Evolutionary conservation across 2,113 vertebrate species (phyloP).

Genomic region (Chamaea fasciata): DNA sequence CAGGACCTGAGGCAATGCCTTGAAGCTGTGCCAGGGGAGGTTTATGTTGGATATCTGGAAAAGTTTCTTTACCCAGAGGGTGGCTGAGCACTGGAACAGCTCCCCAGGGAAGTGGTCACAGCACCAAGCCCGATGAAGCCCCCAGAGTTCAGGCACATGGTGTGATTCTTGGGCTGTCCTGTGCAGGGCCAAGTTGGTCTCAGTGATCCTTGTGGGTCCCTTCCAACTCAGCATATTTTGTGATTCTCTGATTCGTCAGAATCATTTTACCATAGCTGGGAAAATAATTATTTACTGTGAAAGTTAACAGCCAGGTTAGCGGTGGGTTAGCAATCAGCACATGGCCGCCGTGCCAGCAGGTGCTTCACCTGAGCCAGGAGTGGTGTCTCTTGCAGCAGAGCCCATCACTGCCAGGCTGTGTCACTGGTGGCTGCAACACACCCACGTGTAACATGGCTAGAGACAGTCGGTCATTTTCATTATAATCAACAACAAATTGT

Average conservation of each 20-base stretch:
- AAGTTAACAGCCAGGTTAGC: not conserved
- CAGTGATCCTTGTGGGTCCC: not conserved
- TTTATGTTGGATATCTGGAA: not conserved
- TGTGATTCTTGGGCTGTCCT: not conserved
- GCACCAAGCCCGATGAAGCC: not conserved
- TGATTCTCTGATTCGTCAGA: not conserved
- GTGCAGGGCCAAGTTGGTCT: not conserved
- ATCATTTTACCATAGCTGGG: not conserved
- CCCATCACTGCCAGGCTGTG: not conserved
- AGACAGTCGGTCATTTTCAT: not conserved
- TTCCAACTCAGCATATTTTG: not conserved
- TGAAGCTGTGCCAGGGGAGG: fast-evolving
- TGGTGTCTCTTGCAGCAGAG: fast-evolving
- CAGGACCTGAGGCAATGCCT: fast-evolving
- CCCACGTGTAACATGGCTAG: fast-evolving
- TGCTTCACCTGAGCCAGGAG: not conserved
- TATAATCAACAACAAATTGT: not conserved
- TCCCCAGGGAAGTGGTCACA: not conserved
- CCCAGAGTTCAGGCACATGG: not conserved
- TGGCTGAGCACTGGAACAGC: not conserved
- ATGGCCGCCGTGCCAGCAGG: not conserved
- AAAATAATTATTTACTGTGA: not conserved
- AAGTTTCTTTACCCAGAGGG: not conserved
- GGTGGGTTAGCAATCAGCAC: not conserved
- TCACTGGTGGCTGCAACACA: not conserved